Base-by-base conservation (phyloP, 2,888 invertebrate genomes). In the Elegia similella region DNA sequence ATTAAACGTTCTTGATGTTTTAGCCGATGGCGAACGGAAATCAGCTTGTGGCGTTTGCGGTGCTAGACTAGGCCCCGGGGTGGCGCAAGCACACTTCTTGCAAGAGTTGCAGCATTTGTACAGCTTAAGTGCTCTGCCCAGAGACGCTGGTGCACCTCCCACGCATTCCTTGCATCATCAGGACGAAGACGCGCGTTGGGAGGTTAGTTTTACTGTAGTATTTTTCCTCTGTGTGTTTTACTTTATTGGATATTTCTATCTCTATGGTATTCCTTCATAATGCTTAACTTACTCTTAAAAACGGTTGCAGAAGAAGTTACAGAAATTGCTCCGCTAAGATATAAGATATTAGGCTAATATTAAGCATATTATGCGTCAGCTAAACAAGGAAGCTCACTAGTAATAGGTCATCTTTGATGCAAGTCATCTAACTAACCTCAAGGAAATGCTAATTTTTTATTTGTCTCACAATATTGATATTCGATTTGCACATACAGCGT, bases 161-260 rank as follows among this genome's bases (percentile, higher is more conserved):
- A 64, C 87, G 3, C 90, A 87, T 63, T 78, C 88, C 0, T 63
- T 88, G 56, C 92, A 91, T 58, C 92, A 91, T 56, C 92, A 92
- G 63, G 92, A 92, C 43, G 92, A 92, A 57, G 92, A 92, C 59
- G 92, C 92, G 1, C 86, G 92, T 42, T 92, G 92, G 92, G 92
- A 92, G 86, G 92, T 92, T 64, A 53, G 12, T 17, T 10, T 16
- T 48, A 8, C 12, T 15, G 32, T 32, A 12, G 16, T 34, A n/a
- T 2, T 30, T 10, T 47, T 2, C 10, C 7, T 46, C 15, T 7
- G 2, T n/a, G 42, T 42, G 42, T 10, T 10, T 46, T 7, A 17
- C 42, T 23, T 23, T 23, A 5, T 23, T 23, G 23, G 5, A 5
- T 23, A 5, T 23, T 5, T 23, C 23, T 23, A 23, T 23, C 23